Evolutionary conservation across 2,113 vertebrate species (phyloP).

Genomic region (Erythrolamprus reginae): DNA sequence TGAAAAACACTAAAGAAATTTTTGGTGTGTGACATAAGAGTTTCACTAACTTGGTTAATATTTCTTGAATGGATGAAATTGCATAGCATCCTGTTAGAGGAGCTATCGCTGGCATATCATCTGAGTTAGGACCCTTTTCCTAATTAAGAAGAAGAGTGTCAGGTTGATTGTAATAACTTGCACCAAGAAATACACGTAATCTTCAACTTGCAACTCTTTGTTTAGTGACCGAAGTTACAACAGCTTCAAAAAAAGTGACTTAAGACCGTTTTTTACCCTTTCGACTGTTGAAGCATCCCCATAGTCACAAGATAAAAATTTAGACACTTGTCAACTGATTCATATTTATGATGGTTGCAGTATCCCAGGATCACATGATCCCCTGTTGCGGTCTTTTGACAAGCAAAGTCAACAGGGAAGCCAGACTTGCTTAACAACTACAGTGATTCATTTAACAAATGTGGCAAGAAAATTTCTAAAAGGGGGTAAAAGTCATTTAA

Average conservation of each 20-base stretch:
- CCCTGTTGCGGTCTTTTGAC: neutral
- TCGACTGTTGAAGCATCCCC: neutral
- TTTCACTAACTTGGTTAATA: slow-evolving; percentile 33
- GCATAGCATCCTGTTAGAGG: neutral
- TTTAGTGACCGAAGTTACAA: neutral
- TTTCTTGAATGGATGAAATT: neutral
- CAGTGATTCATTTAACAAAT: neutral
- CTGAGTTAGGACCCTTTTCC: neutral
- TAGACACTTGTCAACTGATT: neutral
- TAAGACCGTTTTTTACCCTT: neutral
- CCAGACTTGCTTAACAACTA: neutral
- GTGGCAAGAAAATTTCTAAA: neutral
- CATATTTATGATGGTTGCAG: neutral
- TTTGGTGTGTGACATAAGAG: slow-evolving; percentile 80
- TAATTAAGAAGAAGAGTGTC: neutral
- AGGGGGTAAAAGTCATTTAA: neutral
- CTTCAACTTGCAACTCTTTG: neutral
- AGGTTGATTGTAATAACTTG: neutral
- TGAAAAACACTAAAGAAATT: slow-evolving; percentile 99
- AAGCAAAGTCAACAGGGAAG: neutral
- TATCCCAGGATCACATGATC: neutral
- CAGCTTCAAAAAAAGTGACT: neutral
- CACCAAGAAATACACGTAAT: neutral
- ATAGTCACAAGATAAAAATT: neutral
- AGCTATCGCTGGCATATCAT: slow-evolving; percentile 8